Conservation (phyloP, 2,113 vertebrate species). For the Cettia cetti region DNA sequence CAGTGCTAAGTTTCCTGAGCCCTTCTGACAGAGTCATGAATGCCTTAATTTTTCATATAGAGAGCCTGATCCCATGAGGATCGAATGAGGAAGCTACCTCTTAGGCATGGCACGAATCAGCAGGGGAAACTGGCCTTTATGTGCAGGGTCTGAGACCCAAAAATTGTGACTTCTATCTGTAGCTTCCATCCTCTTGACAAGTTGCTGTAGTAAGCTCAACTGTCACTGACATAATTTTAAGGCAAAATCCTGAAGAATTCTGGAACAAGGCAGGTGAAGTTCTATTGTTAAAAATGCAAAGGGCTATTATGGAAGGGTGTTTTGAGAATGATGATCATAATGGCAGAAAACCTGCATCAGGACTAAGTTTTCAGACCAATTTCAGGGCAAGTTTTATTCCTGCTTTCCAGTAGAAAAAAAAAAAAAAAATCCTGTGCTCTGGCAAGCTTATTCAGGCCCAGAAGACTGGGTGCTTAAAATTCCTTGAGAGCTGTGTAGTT, state of each 20-base stretch:
- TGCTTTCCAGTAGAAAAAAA: neutral
- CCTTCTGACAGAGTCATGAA: neutral
- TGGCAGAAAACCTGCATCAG: neutral
- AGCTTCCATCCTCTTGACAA: neutral
- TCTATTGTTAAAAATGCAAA: neutral
- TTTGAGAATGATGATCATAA: neutral
- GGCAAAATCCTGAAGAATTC: neutral
- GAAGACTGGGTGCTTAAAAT: neutral
- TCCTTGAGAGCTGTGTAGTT: neutral
- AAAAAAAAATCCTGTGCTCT: neutral
- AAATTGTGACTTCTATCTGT: neutral
- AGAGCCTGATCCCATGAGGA: neutral
- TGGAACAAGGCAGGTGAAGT: neutral
- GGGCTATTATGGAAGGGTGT: neutral
- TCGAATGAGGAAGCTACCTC: neutral
- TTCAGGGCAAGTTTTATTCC: neutral
- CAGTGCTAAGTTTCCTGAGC: neutral
- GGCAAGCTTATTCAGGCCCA: neutral
- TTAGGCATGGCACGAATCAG: neutral
- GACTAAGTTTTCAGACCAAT: neutral
- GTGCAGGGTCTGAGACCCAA: neutral
- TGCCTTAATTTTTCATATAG: constrained; percentile 42
- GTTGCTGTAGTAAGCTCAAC: neutral
- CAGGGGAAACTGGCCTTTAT: neutral
- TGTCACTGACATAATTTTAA: neutral